These are phyloP conservation scores for Epinotia demarniana DNA, from an alignment of 2,888 invertebrate species.

Conservation along the genomic window DNA sequence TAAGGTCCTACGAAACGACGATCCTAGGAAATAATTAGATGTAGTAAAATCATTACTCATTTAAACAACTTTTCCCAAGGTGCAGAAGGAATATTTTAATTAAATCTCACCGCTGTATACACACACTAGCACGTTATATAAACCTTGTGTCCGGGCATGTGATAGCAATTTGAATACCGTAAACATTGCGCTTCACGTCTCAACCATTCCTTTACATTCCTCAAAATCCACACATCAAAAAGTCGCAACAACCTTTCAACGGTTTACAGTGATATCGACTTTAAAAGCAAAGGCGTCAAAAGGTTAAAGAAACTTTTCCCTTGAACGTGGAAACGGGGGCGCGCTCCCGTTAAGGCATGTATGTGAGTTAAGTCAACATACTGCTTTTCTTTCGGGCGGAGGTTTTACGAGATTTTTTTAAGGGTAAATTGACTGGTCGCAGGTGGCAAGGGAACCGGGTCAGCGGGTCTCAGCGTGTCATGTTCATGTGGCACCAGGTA, in stretches of 20 bases:
- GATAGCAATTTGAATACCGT: slow-evolving; percentile 78
- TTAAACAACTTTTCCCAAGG: slow-evolving; percentile 31
- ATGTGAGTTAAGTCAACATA: slow-evolving; percentile 81
- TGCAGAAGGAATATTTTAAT: slow-evolving; percentile 59
- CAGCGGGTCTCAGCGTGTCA: slow-evolving; percentile 80
- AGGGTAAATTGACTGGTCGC: slow-evolving; percentile 82
- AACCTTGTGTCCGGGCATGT: slow-evolving; percentile 61
- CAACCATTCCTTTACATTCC: slow-evolving; percentile 72
- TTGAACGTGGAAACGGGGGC: slow-evolving; percentile 71
- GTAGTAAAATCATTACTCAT: neutral
- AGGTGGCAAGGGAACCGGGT: slow-evolving; percentile 79
- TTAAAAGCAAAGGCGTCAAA: slow-evolving; percentile 69
- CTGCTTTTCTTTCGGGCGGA: slow-evolving; percentile 75
- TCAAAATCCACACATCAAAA: slow-evolving; percentile 57
- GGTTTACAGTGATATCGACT: slow-evolving; percentile 65
- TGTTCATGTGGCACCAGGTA: slow-evolving; percentile 79
- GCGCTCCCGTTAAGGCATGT: slow-evolving; percentile 68
- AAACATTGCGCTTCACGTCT: slow-evolving; percentile 73
- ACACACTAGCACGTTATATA: slow-evolving; percentile 36
- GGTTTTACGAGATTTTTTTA: slow-evolving; percentile 76
- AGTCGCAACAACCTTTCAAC: slow-evolving; percentile 53
- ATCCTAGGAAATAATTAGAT: neutral
- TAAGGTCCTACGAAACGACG: too few species aligned
- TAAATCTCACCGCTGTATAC: slow-evolving; percentile 52
- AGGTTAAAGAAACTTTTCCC: slow-evolving; percentile 63